Evolutionary conservation across 2,797 vertebrate genomes (phyloP).

Genomic region (Xiphorhynchus erythropygius): DNA sequence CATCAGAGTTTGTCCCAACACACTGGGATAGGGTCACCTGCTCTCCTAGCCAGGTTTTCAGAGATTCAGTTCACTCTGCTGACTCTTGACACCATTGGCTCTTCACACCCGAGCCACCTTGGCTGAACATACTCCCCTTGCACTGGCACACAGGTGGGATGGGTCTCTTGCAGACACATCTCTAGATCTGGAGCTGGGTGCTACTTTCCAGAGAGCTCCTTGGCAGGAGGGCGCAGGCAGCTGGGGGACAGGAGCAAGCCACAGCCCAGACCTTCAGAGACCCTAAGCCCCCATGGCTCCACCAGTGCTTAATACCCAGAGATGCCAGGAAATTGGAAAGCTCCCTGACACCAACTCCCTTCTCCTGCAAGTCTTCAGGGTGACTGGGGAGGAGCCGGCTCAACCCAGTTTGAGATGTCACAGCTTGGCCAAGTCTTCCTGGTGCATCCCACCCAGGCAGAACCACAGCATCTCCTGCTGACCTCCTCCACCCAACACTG

Average conservation of each 20-base stretch:
- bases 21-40: rapidly evolving
- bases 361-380: neutral
- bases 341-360: neutral
- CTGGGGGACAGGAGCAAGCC: neutral
- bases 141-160: neutral
- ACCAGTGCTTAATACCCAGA: neutral
- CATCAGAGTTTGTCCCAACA: neutral
- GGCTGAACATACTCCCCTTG: neutral
- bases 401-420: neutral
- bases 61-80: neutral
- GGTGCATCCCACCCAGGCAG: neutral
- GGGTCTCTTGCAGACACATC: neutral
- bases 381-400: neutral
- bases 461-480: neutral
- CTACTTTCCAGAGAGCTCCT: neutral
- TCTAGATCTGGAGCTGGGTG: neutral
- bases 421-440: rapidly evolving
- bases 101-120: neutral
- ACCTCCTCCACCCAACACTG: rapidly evolving
- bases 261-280: neutral
- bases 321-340: neutral
- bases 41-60: rapidly evolving
- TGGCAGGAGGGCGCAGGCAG: neutral
- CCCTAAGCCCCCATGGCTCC: neutral
- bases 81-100: neutral